phyloP scores from a whole-genome alignment of 2,888 invertebrate species.

The Diarsia rubi region DNA sequence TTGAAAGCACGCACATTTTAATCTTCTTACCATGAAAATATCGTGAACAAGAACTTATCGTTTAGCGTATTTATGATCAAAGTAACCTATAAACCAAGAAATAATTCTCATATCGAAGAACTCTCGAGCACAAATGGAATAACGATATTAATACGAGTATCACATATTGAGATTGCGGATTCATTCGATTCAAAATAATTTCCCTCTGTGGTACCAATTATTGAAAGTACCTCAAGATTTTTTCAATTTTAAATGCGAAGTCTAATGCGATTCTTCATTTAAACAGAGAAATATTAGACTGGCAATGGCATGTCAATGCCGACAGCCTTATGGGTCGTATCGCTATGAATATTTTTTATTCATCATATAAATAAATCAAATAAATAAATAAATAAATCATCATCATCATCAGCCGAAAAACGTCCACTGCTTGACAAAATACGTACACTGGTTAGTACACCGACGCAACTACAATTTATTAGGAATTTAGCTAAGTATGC shows the following conservation, averaged over 20 bases:
- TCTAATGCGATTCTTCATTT: neutral
- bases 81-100: slow-evolving; percentile 29
- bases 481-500: neutral
- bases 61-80: slow-evolving; percentile 26
- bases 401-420: too few species aligned
- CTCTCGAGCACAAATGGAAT: slow-evolving; percentile 40
- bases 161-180: slow-evolving; percentile 9
- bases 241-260: neutral
- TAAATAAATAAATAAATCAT: too few species aligned
- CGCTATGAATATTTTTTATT: neutral
- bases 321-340: neutral
- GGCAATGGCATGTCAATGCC: neutral
- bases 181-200: slow-evolving; percentile 15
- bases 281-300: neutral
- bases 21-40: slow-evolving; percentile 21
- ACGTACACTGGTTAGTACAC: neutral
- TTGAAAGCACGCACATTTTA: neutral
- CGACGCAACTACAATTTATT: neutral
- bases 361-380: neutral
- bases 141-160: slow-evolving; percentile 31
- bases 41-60: slow-evolving; percentile 17
- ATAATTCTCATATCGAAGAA: slow-evolving; percentile 28
- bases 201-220: neutral
- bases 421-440: too few species aligned
- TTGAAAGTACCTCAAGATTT: slow-evolving; percentile 15